Percentiles rank a stretch among this genome's conserved stretches.
Evolutionary conservation across 2,113 vertebrate species (phyloP).

Genomic region (Leucoraja erinaceus): DNA sequence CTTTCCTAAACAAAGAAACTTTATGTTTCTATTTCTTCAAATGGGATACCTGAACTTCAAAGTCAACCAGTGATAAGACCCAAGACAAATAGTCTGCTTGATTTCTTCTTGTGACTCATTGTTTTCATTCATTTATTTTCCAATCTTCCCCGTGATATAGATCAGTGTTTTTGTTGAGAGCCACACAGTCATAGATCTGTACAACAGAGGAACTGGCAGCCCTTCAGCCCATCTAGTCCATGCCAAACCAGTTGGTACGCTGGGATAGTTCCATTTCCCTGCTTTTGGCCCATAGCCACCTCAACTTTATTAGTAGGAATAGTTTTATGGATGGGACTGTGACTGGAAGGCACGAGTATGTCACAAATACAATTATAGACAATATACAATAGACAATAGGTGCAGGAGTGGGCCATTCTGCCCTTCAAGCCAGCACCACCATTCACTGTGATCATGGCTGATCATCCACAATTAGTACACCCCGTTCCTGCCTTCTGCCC

Average conservation of each 20-base stretch:
- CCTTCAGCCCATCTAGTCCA: too few relatives aligned
- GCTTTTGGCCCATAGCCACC: too few relatives aligned
- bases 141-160: not conserved
- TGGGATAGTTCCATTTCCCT: too few relatives aligned
- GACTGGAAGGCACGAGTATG: not conserved
- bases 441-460: too few relatives aligned
- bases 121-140: conserved; percentile 6
- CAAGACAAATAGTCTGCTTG: not conserved
- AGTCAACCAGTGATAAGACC: not conserved
- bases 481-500: too few relatives aligned
- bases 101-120: not conserved
- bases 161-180: not conserved
- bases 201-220: too few relatives aligned
- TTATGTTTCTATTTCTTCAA: not conserved
- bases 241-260: too few relatives aligned
- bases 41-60: conserved; percentile 1
- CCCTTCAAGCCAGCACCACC: too few relatives aligned
- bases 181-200: not conserved
- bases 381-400: too few relatives aligned
- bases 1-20: not conserved
- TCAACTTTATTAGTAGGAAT: not conserved
- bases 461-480: too few relatives aligned
- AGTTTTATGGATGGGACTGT: not conserved
- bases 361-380: not conserved
- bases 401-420: too few relatives aligned